phyloP scores from a whole-genome alignment of 2,113 vertebrate genomes.

The Aspidoscelis tigris region DNA sequence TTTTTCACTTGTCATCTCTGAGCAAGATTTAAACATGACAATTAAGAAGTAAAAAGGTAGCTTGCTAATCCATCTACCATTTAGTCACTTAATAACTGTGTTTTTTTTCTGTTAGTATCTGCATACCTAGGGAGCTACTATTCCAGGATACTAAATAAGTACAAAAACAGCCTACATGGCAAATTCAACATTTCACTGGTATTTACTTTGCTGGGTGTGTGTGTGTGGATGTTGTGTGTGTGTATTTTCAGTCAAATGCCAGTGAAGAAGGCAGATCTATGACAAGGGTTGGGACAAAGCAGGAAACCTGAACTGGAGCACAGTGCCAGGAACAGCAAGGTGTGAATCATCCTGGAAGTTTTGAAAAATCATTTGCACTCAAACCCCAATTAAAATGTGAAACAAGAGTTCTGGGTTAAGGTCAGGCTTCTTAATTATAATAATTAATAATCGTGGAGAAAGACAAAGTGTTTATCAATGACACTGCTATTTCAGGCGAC shows the following conservation, averaged over 20 bases:
- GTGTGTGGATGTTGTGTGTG: conserved; percentile 57
- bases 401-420: no score
- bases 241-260: conserved; percentile 48
- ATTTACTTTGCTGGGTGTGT: conserved; percentile 74
- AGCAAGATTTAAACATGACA: conserved; percentile 61
- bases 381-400: not conserved
- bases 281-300: conserved; percentile 55
- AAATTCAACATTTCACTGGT: conserved; percentile 72
- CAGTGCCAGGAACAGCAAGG: conserved; percentile 63
- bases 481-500: no score
- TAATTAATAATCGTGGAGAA: no score
- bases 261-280: conserved; percentile 63
- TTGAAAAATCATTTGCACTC: conserved; percentile 67
- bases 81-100: conserved; percentile 62
- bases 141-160: no score
- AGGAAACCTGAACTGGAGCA: conserved; percentile 56
- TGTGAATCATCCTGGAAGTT: conserved; percentile 65
- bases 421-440: no score
- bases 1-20: conserved; percentile 45
- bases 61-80: conserved; percentile 45
- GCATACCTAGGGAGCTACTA: conserved; percentile 61
- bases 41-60: conserved; percentile 48
- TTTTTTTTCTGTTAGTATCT: conserved; percentile 69
- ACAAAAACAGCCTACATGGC: conserved; percentile 38
- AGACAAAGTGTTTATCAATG: no score